phyloP scores from a whole-genome alignment of 2,888 invertebrate species.

The Dyspetes luteomarginatus region DNA sequence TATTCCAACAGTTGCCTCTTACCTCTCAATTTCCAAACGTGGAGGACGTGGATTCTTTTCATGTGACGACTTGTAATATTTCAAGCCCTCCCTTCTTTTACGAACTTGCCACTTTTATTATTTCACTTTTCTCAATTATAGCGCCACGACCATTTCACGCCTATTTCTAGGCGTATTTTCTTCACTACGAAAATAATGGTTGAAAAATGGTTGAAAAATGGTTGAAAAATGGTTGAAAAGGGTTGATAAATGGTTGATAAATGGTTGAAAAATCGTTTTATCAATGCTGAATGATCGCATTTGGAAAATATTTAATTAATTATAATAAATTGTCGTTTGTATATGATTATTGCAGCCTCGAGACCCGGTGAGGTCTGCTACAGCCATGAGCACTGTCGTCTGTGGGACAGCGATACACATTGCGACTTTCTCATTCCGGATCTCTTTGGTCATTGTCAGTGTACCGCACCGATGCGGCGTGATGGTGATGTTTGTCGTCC shows the following conservation, averaged over 20 bases:
- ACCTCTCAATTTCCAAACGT: not conserved
- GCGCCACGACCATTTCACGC: not conserved
- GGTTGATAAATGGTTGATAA: not conserved
- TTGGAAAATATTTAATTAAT: not conserved
- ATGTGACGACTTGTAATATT: not conserved
- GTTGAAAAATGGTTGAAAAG: no score
- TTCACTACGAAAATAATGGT: no score
- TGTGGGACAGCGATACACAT: slow-evolving; percentile 92
- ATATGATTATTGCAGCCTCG: slow-evolving; percentile 87
- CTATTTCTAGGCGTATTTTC: no score
- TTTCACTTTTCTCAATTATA: not conserved
- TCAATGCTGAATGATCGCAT: not conserved
- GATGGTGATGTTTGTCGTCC: slow-evolving; percentile 83
- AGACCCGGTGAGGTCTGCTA: slow-evolving; percentile 94
- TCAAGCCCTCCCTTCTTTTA: slow-evolving; percentile 13
- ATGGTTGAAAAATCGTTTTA: not conserved
- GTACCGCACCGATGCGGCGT: slow-evolving; percentile 84
- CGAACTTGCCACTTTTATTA: no score
- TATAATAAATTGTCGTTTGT: not conserved
- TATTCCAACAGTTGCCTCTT: no score
- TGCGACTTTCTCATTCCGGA: slow-evolving; percentile 96
- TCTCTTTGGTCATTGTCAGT: slow-evolving; percentile 94
- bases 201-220: no score
- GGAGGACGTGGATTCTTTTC: not conserved
- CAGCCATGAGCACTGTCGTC: slow-evolving; percentile 94